Evolutionary conservation across 1,140 invertebrate species (phyloP), one percentile per base, ranked within the genome.

Genomic region (Druon quercuslanigerum): DNA sequence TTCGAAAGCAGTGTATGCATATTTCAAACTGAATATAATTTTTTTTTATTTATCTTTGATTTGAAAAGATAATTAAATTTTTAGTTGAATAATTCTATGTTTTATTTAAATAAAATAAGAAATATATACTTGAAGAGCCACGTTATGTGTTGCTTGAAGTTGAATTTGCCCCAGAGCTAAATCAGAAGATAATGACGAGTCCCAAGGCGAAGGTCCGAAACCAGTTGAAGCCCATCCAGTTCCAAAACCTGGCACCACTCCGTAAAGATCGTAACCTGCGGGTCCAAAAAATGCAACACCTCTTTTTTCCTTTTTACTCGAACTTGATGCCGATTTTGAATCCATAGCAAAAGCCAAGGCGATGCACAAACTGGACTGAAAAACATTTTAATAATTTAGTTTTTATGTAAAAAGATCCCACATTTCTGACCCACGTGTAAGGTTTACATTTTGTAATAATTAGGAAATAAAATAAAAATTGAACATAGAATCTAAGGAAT

Each of bases 161-260:
- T 91, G 88, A 54, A 91, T 83, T 79, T 90, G 88, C 16, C 87
- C 84, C 1, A 91, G 79, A 12, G 89, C 86, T 11, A 90, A 40
- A 72, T 91, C 90, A 2, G 87, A 82, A 11, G 77, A 12, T 0
- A 77, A 19, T 13, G 85, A 51, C 0, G 83, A 75, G 46, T 85
- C 85, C 90, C 90, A 91, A 4, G 73, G 12, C 6, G 82, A 50
- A 12, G 79, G 71, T 50, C 76, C 80, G 40, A 86, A 84, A 40
- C 40, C 51, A 9, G 79, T 76, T 0, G 88, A 81, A 40, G 83
- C 80, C 90, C 89, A 91, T 0, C 81, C 50, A 19, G 82, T 40
- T 19, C 79, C 75, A 51, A 85, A 88, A 9, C 77, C 80, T 33
- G 88, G 82, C 12, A 83, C 52, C 13, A 76, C 79, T 1, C 89